Base-by-base conservation (phyloP, 1,140 invertebrate species). In the Brachionus calyciflorus region DNA sequence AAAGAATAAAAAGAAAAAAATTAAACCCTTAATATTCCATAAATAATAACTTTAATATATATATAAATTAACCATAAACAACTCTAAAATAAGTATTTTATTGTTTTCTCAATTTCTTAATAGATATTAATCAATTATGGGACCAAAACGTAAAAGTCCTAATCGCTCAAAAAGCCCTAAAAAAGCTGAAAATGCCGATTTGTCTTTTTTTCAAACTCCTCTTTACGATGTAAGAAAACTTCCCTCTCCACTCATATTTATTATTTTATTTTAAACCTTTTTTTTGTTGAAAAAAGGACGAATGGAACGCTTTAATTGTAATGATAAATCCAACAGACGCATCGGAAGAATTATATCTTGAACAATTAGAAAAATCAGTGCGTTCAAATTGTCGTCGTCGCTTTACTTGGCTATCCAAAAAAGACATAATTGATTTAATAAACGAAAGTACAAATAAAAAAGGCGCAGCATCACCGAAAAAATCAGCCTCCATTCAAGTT, bases 111-210 rank as follows among this genome's bases (percentile, higher is more conserved):
- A n/a, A n/a, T n/a, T n/a, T n/a, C n/a, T n/a, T n/a, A n/a, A n/a
- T n/a, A n/a, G n/a, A n/a, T n/a, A n/a, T n/a, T n/a, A 51, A 33
- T 49, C 9, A 49, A 73, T 37, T 19, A 73, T 73, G 69, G 69
- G 69, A 73, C 69, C 69, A 21, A 73, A 73, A 49, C 69, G 69
- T 2, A 73, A 73, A 41, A 55, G 46, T 49, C 51, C 69, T 37
- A 41, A 48, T 41, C 49, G 73, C 19, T 55, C 49, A 5, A 76
- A 76, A 55, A 76, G 73, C 49, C 73, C 73, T 55, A 76, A 76
- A 51, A 76, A 55, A 12, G 48, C 69, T 6, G 30, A 76, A 26
- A 26, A 55, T n/a, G 21, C 1, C 10, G 73, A 76, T n/a, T 17
- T 44, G 28, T 76, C 51, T 30, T 60, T 76, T 55, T 46, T 19